phyloP scores from a whole-genome alignment of 2,888 invertebrate species.

The Phortica okadai region DNA sequence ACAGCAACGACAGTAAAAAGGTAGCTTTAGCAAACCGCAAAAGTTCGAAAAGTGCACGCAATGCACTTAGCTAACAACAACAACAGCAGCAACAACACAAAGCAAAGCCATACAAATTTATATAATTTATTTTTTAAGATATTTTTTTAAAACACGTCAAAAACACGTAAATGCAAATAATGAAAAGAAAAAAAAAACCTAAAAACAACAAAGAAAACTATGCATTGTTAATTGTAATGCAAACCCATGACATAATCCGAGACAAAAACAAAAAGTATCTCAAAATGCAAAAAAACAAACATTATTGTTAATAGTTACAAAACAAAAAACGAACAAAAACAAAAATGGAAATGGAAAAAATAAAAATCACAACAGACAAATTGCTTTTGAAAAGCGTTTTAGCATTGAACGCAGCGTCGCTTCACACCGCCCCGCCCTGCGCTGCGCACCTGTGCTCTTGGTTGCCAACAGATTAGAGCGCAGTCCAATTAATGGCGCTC shows the following conservation, averaged over 20 bases:
- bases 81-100: background rate
- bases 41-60: conserved; percentile 60
- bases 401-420: background rate
- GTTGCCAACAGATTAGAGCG: conserved; percentile 32
- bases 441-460: background rate
- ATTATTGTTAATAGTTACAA: background rate
- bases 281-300: background rate
- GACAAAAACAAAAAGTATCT: background rate
- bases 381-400: background rate
- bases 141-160: background rate
- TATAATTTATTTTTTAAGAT: conserved; percentile 18
- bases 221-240: background rate
- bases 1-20: conserved; percentile 44
- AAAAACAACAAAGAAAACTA: background rate
- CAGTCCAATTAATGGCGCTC: conserved; percentile 31
- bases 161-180: background rate
- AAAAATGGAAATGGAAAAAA: background rate
- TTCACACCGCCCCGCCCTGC: background rate
- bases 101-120: conserved; percentile 26
- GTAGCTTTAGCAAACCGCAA: conserved; percentile 51
- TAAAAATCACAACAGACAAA: background rate
- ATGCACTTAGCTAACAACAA: conserved; percentile 5
- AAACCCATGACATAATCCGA: conserved; percentile 2
- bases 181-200: background rate
- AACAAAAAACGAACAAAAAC: background rate